These are phyloP conservation scores for Malthinus seriepunctatus DNA, from an alignment of 2,888 invertebrate species.

Conservation along the genomic window DNA sequence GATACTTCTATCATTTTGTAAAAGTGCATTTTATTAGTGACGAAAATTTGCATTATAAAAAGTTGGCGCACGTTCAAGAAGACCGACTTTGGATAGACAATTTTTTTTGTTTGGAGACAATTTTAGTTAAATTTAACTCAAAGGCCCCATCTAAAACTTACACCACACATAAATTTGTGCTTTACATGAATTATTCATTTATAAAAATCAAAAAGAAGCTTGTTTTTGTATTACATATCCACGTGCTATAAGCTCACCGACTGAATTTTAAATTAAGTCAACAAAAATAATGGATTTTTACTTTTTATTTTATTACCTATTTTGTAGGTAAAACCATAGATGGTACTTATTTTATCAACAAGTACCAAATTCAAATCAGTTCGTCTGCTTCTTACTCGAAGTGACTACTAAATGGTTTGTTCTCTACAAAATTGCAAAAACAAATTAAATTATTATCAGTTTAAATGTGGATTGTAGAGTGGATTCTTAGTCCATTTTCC, in stretches of 20 bases:
- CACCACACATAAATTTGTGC: conserved; percentile 23
- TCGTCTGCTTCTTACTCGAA: conserved; percentile 26
- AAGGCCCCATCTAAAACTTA: conserved; percentile 12
- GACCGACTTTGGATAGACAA: neutral
- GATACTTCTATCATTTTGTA: conserved; percentile 13
- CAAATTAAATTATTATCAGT: too few species aligned
- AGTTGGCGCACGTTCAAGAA: conserved; percentile 3
- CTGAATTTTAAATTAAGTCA: conserved; percentile 39
- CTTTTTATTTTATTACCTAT: conserved; percentile 40
- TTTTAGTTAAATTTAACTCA: conserved; percentile 7
- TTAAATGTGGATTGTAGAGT: too few species aligned
- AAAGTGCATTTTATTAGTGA: conserved; percentile 3
- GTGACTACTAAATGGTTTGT: conserved; percentile 11
- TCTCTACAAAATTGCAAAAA: neutral
- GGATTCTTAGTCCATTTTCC: too few species aligned
- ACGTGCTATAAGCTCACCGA: conserved; percentile 33
- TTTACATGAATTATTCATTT: conserved; percentile 45
- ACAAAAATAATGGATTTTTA: conserved; percentile 34
- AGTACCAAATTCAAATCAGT: conserved; percentile 43
- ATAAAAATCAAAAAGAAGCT: conserved; percentile 43
- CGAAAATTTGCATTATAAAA: conserved; percentile 13
- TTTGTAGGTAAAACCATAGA: conserved; percentile 45
- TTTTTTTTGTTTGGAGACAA: conserved; percentile 4
- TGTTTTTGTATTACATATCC: conserved; percentile 39
- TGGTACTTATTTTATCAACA: conserved; percentile 40